Evolutionary conservation across 2,888 invertebrate species (phyloP), one percentile per base, ranked within the genome.

Genomic region (Thymelicus sylvestris): DNA sequence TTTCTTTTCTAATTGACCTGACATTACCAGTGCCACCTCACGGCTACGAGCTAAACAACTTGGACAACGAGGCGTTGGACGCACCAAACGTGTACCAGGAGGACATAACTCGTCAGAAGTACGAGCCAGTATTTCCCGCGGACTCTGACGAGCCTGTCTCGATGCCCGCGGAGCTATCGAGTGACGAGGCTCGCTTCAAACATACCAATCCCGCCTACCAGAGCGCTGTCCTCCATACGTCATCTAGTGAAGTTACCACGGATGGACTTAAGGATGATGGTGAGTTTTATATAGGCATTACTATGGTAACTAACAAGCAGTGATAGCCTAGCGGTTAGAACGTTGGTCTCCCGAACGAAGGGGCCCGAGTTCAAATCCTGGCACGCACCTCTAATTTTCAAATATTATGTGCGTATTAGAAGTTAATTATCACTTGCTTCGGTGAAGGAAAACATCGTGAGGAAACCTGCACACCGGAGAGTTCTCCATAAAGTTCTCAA

Each of bases 171-270:
- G 89, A 85, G 44, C 78, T 90, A 59, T 87, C 87, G 60, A 89
- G 89, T 52, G 91, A 90, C 63, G 94, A 93, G 76, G 86, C 91
- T 72, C 91, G 94, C 73, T 97, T 96, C 86, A 96, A 96, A 80
- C 95, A 97, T 83, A 95, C 96, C 69, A 96, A 95, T 80, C 97
- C 97, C 0, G 95, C 95, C 50, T 97, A 97, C 83, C 97, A 97
- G 81, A 96, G 96, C 74, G 97, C 96, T 13, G 96, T 96, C 81
- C 94, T 96, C 3, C 95, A 94, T 73, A 93, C 93, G 66, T 87
- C 78, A 4, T 94, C 95, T 70, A 87, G 82, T 67, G 92, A 90
- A 64, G 83, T 81, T 12, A 80, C 86, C 15, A 31, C 31, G 31
- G 92, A 93, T 73, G 86, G 84, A 61, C 83, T 86, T 76, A 94